Conservation (phyloP, 2,113 vertebrate genomes). For the Pogonocichla stellata region DNA sequence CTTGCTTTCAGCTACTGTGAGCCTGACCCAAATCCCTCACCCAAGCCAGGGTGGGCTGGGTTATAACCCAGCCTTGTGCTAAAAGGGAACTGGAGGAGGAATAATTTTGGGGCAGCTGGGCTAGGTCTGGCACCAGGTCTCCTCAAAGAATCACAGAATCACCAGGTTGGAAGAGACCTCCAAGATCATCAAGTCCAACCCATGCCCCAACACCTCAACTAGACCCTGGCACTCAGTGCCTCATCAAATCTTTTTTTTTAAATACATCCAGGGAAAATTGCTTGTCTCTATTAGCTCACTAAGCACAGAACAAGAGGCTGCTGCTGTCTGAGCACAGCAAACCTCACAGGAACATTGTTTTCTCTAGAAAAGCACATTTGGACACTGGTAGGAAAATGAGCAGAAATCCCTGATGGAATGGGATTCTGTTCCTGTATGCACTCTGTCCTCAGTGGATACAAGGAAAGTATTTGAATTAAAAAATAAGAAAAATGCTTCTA, state of each 20-base stretch:
- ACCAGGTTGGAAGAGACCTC: no score
- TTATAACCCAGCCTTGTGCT: not conserved
- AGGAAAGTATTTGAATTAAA: not conserved
- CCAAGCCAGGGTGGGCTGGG: not conserved
- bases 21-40: conserved; percentile 4
- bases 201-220: no score
- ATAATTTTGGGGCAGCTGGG: conserved; percentile 9
- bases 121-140: not conserved
- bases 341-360: not conserved
- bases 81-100: not conserved
- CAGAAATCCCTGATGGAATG: not conserved
- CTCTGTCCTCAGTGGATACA: not conserved
- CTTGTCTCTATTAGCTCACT: not conserved
- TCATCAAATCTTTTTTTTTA: no score
- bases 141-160: not conserved
- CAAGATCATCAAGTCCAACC: no score
- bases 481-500: not conserved
- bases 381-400: not conserved
- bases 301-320: not conserved
- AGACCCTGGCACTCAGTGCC: no score
- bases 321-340: not conserved
- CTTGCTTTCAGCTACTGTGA: conserved; percentile 24
- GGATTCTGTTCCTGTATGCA: rapidly evolving
- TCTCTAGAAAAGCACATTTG: not conserved
- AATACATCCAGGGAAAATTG: no score